phyloP scores from a whole-genome alignment of 2,797 vertebrate genomes.

The Loriculus beryllinus region DNA sequence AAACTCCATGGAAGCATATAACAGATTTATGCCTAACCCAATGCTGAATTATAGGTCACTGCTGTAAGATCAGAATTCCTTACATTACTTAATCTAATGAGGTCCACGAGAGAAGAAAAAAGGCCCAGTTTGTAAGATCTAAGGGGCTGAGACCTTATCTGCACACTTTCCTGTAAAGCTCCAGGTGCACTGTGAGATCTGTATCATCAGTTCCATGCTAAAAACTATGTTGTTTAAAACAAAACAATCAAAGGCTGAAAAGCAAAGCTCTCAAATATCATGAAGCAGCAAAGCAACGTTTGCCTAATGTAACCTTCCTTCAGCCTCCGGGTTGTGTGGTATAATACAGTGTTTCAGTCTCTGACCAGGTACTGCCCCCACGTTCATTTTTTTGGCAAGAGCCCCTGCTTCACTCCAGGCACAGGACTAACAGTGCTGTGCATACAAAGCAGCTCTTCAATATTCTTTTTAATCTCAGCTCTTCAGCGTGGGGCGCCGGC shows the following conservation, averaged over 20 bases:
- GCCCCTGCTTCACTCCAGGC: conserved; percentile 13
- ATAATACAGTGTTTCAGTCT: background rate
- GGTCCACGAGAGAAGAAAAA: background rate
- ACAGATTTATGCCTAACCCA: conserved; percentile 6
- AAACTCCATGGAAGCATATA: background rate
- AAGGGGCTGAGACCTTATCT: conserved; percentile 44
- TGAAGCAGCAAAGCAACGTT: background rate
- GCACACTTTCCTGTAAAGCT: conserved; percentile 9
- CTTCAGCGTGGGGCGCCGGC: background rate
- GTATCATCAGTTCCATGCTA: conserved; percentile 17
- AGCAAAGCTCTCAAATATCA: conserved; percentile 18
- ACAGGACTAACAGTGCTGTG: background rate
- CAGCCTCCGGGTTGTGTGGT: background rate
- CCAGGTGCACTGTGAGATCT: conserved; percentile 54
- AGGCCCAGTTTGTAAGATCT: conserved; percentile 1
- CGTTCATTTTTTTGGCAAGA: conserved; percentile 35
- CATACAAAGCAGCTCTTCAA: conserved; percentile 55
- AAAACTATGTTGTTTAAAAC: conserved; percentile 40
- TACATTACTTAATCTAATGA: background rate
- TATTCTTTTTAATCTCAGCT: conserved; percentile 50
- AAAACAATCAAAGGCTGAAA: conserved; percentile 44
- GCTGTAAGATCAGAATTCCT: conserved; percentile 35
- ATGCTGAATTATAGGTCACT: background rate
- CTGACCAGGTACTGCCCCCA: conserved; percentile 54
- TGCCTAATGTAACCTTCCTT: conserved; percentile 37